These are phyloP conservation scores for Mastacembelus armatus DNA, from an alignment of 2,797 vertebrate species.

Conservation along the genomic window DNA sequence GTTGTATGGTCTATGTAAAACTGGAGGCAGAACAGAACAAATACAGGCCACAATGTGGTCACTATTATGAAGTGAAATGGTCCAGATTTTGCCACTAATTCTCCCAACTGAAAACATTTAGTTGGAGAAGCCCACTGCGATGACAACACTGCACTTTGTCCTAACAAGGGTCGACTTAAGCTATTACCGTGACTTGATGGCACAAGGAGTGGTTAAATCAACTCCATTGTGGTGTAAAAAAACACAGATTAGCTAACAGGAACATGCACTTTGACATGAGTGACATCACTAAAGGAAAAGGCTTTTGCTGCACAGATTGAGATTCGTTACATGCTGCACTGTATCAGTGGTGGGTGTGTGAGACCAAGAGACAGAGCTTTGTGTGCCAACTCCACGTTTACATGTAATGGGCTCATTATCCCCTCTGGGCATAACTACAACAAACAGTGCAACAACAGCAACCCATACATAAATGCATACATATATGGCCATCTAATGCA, in stretches of 20 bases:
- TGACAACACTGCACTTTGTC: constrained; percentile 1
- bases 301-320: constrained; percentile 63
- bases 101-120: constrained; percentile 9
- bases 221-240: constrained; percentile 6
- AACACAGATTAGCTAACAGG: constrained; percentile 39
- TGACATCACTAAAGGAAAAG: constrained; percentile 58
- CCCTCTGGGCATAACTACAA: constrained; percentile 59
- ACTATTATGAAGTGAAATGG: constrained; percentile 1
- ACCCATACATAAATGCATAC: constrained; percentile 26
- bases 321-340: constrained; percentile 49
- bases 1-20: too few species aligned
- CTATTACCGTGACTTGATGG: constrained; percentile 5
- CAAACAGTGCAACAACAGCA: constrained; percentile 48
- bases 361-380: too few species aligned
- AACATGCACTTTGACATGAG: constrained; percentile 45
- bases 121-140: not conserved
- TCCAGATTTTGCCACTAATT: constrained; percentile 4
- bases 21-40: constrained; percentile 7
- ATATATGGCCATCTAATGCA: constrained; percentile 27
- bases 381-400: constrained; percentile 54
- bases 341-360: constrained; percentile 5
- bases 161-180: not conserved
- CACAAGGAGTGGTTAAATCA: too few species aligned
- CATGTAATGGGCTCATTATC: constrained; percentile 73
- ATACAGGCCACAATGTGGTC: not conserved